Base-by-base conservation (phyloP, 1,140 invertebrate genomes). In the Drosophila grimshawi region DNA sequence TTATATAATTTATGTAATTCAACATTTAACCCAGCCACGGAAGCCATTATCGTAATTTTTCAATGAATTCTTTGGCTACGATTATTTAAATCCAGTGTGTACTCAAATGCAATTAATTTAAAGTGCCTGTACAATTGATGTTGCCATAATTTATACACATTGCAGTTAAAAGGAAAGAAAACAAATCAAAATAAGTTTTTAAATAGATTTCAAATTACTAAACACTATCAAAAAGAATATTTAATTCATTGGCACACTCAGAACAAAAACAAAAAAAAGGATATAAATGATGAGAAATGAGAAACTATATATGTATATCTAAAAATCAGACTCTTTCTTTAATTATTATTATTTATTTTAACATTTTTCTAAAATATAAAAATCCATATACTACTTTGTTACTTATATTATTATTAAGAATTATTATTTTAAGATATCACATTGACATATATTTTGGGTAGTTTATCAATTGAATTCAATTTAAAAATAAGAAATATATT, bases 1-100 rank as follows among this genome's bases (percentile, higher is more conserved):
- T 83, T 88, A 86, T 88, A 79, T 83, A 78, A 86, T 86, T 86
- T 86, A 80, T 82, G 71, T 86, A 86, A 86, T 86, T 81, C 67
- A 81, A 74, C 80, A 81, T 81, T 78, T 66, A 86, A 63, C 63
- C 39, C 56, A 39, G 43, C 62, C 64, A 65, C 83, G 83, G 83
- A 86, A 88, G 66, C 72, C 86, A 88, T 86, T 86, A 88, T 88
- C 83, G 76, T 86, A 80, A 86, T 79, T 86, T 79, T 85, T 80
- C 57, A 49, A 61, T 56, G 33, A 32, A 49, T 27, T 63, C n/a
- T 43, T 29, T 49, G 37, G 46, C 43, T 55, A 67, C 57, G 64
- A 81, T 81, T 81, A 86, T 86, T 81, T 76, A 78, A 86, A 81
- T 82, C 76, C 76, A 82, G 70, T 79, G 76, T 30, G 64, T 51